phyloP scores from a whole-genome alignment of 2,888 invertebrate genomes.

The Allacma fusca region DNA sequence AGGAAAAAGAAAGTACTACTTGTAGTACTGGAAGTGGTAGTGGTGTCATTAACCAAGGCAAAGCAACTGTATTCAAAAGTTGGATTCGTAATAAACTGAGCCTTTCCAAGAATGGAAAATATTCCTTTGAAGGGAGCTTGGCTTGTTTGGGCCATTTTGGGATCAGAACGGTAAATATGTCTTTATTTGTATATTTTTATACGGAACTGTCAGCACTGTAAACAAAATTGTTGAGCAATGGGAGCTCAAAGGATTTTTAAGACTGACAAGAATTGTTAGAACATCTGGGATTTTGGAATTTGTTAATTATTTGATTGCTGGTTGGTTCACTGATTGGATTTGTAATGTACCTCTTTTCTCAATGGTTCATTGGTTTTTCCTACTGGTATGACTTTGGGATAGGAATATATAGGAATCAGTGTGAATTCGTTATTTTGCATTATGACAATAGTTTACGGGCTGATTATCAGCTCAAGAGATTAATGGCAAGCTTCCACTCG shows the following conservation, averaged over 20 bases:
- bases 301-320: too few species aligned
- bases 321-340: too few species aligned
- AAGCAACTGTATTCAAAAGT: conserved; percentile 58
- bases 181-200: neutral
- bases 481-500: too few species aligned
- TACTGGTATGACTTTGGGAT: neutral
- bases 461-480: too few species aligned
- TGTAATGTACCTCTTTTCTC: too few species aligned
- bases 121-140: conserved; percentile 57
- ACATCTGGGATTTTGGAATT: too few species aligned
- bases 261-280: too few species aligned
- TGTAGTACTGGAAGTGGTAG: neutral
- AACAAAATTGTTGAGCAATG: too few species aligned
- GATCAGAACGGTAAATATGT: conserved; percentile 56
- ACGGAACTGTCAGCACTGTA: too few species aligned
- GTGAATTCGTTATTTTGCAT: neutral
- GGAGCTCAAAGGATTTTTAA: too few species aligned
- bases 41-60: conserved; percentile 51
- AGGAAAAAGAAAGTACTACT: conserved; percentile 13
- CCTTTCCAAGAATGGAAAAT: conserved; percentile 60
- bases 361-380: too few species aligned
- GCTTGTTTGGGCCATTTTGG: conserved; percentile 56
- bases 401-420: neutral
- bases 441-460: neutral
- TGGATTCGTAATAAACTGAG: conserved; percentile 61